These are phyloP conservation scores for Antennarius maculatus DNA, from an alignment of 2,797 vertebrate genomes.

Conservation along the genomic window DNA sequence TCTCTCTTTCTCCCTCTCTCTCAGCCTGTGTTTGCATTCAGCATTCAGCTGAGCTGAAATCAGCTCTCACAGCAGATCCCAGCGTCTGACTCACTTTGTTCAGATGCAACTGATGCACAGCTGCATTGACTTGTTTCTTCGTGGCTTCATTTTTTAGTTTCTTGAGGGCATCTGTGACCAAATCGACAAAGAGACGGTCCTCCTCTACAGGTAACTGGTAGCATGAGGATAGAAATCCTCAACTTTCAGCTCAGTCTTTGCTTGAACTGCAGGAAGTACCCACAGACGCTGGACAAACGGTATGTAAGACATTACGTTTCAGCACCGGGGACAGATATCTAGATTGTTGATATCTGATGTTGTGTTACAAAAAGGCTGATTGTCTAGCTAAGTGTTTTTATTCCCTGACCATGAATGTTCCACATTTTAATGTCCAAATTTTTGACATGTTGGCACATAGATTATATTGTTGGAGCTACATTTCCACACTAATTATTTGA, in stretches of 20 bases:
- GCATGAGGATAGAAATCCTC: neutral
- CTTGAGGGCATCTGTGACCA: conserved; percentile 13
- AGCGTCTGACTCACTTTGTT: conserved; percentile 1
- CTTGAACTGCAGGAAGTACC: conserved; percentile 6
- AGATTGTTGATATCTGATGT: too few relatives aligned
- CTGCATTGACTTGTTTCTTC: conserved; percentile 8
- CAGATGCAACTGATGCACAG: conserved; percentile 14
- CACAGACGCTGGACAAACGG: neutral
- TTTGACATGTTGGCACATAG: neutral
- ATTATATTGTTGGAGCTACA: neutral
- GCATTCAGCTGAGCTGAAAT: neutral
- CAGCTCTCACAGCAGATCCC: conserved; percentile 5
- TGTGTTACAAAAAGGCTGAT: neutral
- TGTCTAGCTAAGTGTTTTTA: neutral
- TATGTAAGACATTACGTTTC: neutral
- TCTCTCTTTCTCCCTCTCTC: neutral
- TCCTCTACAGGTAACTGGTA: neutral
- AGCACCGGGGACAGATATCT: too few relatives aligned
- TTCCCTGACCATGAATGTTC: neutral
- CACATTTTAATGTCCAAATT: too few relatives aligned
- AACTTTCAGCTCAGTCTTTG: conserved; percentile 26
- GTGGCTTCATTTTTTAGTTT: neutral
- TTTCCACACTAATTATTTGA: neutral
- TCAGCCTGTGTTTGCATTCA: conserved; percentile 2
- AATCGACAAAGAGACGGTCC: neutral